These are phyloP conservation scores for Mythimna albipuncta DNA, from an alignment of 2,888 invertebrate species.

Conservation along the genomic window DNA sequence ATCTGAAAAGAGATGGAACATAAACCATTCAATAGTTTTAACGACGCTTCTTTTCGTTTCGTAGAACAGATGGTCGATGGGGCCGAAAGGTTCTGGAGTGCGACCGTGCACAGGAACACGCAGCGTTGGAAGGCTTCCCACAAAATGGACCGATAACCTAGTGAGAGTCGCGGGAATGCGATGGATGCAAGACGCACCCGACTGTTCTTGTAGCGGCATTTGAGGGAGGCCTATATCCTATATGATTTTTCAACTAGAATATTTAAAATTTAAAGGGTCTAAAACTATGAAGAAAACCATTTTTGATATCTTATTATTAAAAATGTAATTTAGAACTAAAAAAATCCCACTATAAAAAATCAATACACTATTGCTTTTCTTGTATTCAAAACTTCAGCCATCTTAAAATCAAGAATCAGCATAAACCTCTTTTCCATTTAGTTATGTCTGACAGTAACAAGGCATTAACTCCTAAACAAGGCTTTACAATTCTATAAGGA, in stretches of 20 bases:
- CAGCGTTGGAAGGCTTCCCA: no score
- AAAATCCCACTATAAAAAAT: not conserved
- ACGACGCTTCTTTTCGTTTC: not conserved
- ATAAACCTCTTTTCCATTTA: slow-evolving; percentile 1
- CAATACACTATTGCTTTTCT: not conserved
- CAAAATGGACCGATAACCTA: no score
- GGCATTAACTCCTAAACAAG: slow-evolving; percentile 15
- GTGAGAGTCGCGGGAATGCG: no score
- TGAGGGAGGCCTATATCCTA: no score
- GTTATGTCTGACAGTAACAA: slow-evolving; percentile 16
- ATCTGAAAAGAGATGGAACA: no score
- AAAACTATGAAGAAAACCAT: not conserved
- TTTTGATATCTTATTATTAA: no score
- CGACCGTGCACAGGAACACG: no score
- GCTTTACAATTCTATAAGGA: slow-evolving; percentile 27
- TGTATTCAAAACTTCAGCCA: not conserved
- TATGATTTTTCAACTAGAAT: not conserved
- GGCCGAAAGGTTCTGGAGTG: no score
- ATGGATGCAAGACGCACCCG: no score
- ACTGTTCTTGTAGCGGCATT: no score
- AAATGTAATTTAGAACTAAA: not conserved
- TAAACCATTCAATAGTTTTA: no score
- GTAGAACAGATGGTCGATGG: no score
- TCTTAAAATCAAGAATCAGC: not conserved
- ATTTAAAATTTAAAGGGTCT: not conserved